Evolutionary conservation across 2,888 invertebrate species (phyloP).

Genomic region (Cloeon dipterum): DNA sequence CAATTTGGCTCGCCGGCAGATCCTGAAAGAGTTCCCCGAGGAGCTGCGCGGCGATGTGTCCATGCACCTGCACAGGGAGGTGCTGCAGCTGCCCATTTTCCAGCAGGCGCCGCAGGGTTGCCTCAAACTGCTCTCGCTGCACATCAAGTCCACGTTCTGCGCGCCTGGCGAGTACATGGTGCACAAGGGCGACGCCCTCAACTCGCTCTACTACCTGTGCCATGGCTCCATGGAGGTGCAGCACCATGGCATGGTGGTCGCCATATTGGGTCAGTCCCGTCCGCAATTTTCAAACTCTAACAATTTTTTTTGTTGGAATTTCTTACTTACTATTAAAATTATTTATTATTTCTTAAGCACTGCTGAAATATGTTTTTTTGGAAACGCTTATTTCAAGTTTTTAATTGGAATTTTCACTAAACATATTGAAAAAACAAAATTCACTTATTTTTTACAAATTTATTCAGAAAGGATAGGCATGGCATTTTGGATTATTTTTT

Average conservation of each 20-base stretch:
- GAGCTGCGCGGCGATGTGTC: conserved; percentile 88
- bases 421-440: too few species aligned
- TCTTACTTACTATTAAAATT: background rate
- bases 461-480: too few species aligned
- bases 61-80: conserved; percentile 85
- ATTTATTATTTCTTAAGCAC: background rate
- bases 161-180: conserved; percentile 89
- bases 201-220: conserved; percentile 85
- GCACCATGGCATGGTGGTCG: conserved; percentile 89
- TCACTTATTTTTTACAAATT: too few species aligned
- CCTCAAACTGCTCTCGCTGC: conserved; percentile 71
- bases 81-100: conserved; percentile 82
- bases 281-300: too few species aligned
- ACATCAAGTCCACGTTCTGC: conserved; percentile 85
- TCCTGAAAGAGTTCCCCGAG: conserved; percentile 86
- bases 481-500: too few species aligned
- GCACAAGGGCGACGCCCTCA: conserved; percentile 82
- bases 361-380: background rate
- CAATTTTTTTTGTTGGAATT: conserved; percentile 1
- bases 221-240: conserved; percentile 96
- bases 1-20: conserved; percentile 29
- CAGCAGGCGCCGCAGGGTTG: conserved; percentile 88
- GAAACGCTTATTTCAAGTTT: too few species aligned
- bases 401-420: too few species aligned
- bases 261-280: conserved; percentile 89